These are phyloP conservation scores for Cyprinus carpio DNA, from an alignment of 2,113 vertebrate species.

Conservation along the genomic window DNA sequence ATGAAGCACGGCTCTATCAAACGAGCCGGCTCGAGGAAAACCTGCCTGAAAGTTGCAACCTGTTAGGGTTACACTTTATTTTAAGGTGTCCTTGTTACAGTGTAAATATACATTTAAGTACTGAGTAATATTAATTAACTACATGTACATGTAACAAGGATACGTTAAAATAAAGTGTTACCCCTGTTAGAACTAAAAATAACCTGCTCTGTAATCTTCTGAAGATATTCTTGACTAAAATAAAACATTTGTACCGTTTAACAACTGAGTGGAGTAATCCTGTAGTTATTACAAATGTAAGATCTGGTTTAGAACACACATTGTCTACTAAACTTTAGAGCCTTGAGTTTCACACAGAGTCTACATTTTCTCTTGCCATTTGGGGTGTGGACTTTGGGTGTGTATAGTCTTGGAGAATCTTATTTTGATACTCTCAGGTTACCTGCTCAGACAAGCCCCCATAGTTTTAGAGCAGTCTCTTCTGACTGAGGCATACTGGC, in stretches of 20 bases:
- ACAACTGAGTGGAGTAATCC: not conserved
- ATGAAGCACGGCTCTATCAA: not conserved
- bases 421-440: conserved; percentile 40
- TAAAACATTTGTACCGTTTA: not conserved
- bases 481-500: not conserved
- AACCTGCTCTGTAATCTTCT: not conserved
- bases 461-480: conserved; percentile 21
- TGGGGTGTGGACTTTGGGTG: conserved; percentile 42
- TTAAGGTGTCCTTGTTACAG: too few relatives aligned
- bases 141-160: too few relatives aligned
- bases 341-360: not conserved
- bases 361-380: conserved; percentile 18
- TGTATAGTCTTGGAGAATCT: conserved; percentile 44
- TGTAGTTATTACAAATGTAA: not conserved
- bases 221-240: not conserved
- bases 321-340: not conserved
- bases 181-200: not conserved
- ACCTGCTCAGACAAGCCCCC: conserved; percentile 53
- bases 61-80: not conserved
- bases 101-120: too few relatives aligned
- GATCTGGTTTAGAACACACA: not conserved
- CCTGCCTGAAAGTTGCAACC: not conserved
- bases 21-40: not conserved
- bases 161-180: too few relatives aligned
- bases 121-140: too few relatives aligned